Percentiles rank a stretch among this genome's conserved stretches.
These are phyloP conservation scores for Antennarius striatus DNA, from an alignment of 2,113 vertebrate genomes.

Conservation along the genomic window DNA sequence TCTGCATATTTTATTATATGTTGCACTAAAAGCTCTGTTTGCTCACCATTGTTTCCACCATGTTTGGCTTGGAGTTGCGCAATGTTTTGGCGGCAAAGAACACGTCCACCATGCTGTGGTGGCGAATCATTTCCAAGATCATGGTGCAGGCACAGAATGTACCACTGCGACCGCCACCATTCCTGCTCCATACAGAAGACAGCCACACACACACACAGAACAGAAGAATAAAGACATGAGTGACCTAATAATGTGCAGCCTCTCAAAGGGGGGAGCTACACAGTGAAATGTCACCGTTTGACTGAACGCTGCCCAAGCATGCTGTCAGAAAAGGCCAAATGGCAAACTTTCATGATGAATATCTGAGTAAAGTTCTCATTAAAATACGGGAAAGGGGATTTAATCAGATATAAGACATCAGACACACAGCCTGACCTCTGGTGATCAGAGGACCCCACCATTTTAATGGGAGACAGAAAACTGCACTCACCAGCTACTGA, in stretches of 20 bases:
- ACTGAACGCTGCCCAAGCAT: conserved; percentile 56
- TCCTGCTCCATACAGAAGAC: conserved; percentile 74
- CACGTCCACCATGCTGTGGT: conserved; percentile 91
- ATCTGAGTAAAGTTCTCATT: conserved; percentile 61
- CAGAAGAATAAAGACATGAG: conserved; percentile 21
- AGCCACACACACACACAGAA: conserved; percentile 19
- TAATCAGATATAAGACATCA: conserved; percentile 53
- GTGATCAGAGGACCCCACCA: conserved; percentile 35
- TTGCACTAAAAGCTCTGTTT: background rate
- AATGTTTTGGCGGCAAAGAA: conserved; percentile 96
- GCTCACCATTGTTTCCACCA: conserved; percentile 97
- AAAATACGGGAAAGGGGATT: conserved; percentile 50
- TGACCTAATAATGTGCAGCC: conserved; percentile 45
- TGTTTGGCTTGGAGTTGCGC: conserved; percentile 97
- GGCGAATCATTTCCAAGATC: conserved; percentile 94
- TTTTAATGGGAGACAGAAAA: background rate
- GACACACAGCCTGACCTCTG: conserved; percentile 33
- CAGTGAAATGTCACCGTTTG: conserved; percentile 67
- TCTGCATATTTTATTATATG: background rate
- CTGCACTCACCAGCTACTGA: conserved; percentile 7
- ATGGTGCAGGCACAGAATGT: conserved; percentile 94
- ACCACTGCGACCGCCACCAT: conserved; percentile 92
- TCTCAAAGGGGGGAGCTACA: conserved; percentile 34
- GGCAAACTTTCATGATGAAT: conserved; percentile 57
- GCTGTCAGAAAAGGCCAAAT: conserved; percentile 64